A percentile compares a stretch with the other conserved stretches of the same genome.
Evolutionary conservation across 2,888 invertebrate species (phyloP).

Genomic region (Byasa hedistus): DNA sequence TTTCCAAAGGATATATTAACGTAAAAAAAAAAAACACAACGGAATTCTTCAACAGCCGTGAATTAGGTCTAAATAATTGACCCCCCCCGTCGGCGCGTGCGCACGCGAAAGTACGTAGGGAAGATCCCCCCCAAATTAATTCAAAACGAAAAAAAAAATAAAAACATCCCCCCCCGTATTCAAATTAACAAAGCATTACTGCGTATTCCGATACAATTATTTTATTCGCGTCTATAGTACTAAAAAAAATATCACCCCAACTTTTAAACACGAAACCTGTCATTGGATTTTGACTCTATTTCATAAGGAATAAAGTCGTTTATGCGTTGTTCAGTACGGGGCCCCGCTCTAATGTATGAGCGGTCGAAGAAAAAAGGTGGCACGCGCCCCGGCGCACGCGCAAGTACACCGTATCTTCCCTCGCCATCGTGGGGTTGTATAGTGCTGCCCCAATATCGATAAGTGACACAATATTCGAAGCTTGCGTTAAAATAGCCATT

Average conservation of each 20-base stretch:
- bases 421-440: constrained; percentile 62
- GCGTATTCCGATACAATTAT: constrained; percentile 70
- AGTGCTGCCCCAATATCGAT: constrained; percentile 43
- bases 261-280: constrained; percentile 28
- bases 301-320: constrained; percentile 17
- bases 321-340: constrained; percentile 36
- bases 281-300: constrained; percentile 32
- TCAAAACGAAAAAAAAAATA: constrained; percentile 38
- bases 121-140: constrained; percentile 54
- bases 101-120: constrained; percentile 47
- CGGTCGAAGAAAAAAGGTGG: constrained; percentile 75
- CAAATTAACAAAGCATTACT: constrained; percentile 79
- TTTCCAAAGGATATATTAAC: too few species aligned
- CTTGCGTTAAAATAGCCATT: too few species aligned
- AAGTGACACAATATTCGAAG: too few species aligned
- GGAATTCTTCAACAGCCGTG: constrained; percentile 59
- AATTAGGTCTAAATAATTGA: constrained; percentile 79
- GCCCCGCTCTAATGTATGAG: constrained; percentile 59
- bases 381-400: constrained; percentile 71
- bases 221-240: constrained; percentile 50
- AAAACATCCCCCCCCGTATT: constrained; percentile 63
- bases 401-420: constrained; percentile 71
- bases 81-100: constrained; percentile 73
- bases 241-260: constrained; percentile 46
- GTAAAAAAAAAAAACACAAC: constrained; percentile 56